Base-by-base conservation (phyloP, 2,797 vertebrate species). In the Choloepus didactylus region DNA sequence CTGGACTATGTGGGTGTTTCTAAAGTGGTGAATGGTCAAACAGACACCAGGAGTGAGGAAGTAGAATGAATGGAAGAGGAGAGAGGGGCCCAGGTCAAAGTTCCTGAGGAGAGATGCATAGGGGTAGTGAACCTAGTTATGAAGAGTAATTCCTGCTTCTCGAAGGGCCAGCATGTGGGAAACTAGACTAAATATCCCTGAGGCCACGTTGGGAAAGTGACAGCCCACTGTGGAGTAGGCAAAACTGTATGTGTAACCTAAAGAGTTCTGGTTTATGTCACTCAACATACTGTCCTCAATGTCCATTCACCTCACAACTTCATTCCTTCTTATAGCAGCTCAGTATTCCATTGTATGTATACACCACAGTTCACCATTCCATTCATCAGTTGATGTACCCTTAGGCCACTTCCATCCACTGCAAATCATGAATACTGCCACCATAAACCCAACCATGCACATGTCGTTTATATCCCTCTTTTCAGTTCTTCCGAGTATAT, bases 131-230 rank as follows among this genome's bases (percentile, higher is more conserved):
- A 27, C 49, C 77, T 84, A 70, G 75, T 59, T 69, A n/a, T 27
- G 5, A 82, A 69, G 85, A 81, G 49, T 59, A 44, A 75, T 49
- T 89, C 56, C 89, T 89, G 31, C 59, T 95, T 89, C 83, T 67
- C 70, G 60, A 46, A 93, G 67, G 84, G 60, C 49, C 38, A 38
- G 87, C 56, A 31, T 62, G 73, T 64, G 41, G 64, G 76, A 77
- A 80, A 56, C 54, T 29, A 94, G 88, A 94, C 87, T 92, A 83
- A 81, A 8, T 88, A 79, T 46, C 79, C 77, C 46, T 31, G 82
- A 90, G 70, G 49, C 25, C 76, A 84, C 89, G 31, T 60, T 31
- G 51, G 51, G 79, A 77, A 56, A 35, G 64, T 59, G 75, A 31
- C 3, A 23, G 41, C 56, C 29, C 79, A 67, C 82, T 80, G 31